Percentiles rank a stretch among this genome's conserved stretches.
These are phyloP conservation scores for Ceryle rudis DNA, from an alignment of 2,797 vertebrate species.

Conservation along the genomic window DNA sequence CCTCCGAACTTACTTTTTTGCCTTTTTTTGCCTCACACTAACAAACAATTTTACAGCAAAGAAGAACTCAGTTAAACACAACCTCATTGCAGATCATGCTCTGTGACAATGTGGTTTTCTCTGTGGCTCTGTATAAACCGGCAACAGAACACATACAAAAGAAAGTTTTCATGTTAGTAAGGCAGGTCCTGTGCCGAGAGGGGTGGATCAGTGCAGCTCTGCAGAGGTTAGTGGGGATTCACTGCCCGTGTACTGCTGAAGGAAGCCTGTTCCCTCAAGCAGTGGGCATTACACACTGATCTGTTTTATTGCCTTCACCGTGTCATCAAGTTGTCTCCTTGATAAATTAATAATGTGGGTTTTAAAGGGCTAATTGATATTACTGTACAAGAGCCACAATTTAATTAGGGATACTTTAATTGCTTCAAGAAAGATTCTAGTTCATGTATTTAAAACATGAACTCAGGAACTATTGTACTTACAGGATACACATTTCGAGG, in stretches of 20 bases:
- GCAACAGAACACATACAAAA: neutral
- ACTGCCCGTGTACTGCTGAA: neutral
- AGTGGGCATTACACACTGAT: neutral
- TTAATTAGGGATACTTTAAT: conserved; percentile 41
- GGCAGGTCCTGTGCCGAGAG: neutral
- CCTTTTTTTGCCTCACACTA: neutral
- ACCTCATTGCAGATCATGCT: neutral
- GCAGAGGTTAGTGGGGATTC: neutral
- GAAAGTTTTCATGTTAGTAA: neutral
- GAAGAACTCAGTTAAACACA: neutral
- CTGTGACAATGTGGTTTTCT: neutral
- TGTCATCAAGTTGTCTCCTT: conserved; percentile 23
- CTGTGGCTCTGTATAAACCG: neutral
- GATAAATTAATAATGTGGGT: conserved; percentile 48
- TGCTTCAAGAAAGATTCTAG: conserved; percentile 1
- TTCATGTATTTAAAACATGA: conserved; percentile 11
- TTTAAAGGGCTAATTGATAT: conserved; percentile 49
- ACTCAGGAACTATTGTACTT: neutral
- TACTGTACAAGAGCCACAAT: neutral
- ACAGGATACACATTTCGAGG: neutral
- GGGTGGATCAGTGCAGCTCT: neutral
- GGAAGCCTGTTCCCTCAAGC: neutral
- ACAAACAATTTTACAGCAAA: neutral
- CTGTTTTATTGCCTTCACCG: neutral
- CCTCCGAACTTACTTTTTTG: neutral